Evolutionary conservation across 2,113 vertebrate genomes (phyloP).

Genomic region (Etheostoma spectabile): DNA sequence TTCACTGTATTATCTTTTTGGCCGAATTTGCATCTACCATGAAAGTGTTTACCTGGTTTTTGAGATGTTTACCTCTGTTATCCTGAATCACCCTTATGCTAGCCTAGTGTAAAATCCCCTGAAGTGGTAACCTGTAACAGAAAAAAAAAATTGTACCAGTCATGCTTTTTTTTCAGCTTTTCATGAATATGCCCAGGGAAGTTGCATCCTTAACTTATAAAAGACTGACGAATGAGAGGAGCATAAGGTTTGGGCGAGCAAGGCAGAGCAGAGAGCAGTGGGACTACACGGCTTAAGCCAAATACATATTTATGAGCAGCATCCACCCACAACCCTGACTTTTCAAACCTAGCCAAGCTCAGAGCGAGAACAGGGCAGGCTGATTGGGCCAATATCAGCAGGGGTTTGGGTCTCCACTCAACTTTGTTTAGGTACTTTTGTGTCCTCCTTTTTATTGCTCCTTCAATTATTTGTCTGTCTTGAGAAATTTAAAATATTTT

Average conservation of each 20-base stretch:
- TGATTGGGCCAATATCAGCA: constrained; percentile 70
- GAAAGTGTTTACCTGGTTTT: constrained; percentile 40
- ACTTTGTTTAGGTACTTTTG: constrained; percentile 63
- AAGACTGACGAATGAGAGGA: constrained; percentile 71
- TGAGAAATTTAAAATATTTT: constrained; percentile 19
- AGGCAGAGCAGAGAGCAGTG: constrained; percentile 69
- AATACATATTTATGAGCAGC: constrained; percentile 84
- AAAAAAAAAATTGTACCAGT: not conserved
- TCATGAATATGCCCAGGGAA: constrained; percentile 50
- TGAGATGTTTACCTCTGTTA: constrained; percentile 32
- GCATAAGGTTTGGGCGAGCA: constrained; percentile 73
- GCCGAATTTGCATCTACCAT: not conserved
- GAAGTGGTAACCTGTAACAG: constrained; percentile 3
- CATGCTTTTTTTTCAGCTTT: constrained; percentile 39
- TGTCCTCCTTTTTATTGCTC: constrained; percentile 47
- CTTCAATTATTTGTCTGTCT: constrained; percentile 19
- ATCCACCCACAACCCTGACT: constrained; percentile 76
- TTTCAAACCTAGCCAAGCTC: constrained; percentile 76
- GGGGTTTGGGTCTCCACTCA: constrained; percentile 63
- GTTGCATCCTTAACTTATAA: constrained; percentile 60
- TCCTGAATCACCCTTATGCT: constrained; percentile 2
- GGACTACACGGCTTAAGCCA: constrained; percentile 77
- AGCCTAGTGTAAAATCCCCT: constrained; percentile 3
- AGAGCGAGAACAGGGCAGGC: constrained; percentile 72
- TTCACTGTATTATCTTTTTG: constrained; percentile 23